Evolutionary conservation across 2,888 invertebrate genomes (phyloP).

Genomic region (Lathronympha strigana): DNA sequence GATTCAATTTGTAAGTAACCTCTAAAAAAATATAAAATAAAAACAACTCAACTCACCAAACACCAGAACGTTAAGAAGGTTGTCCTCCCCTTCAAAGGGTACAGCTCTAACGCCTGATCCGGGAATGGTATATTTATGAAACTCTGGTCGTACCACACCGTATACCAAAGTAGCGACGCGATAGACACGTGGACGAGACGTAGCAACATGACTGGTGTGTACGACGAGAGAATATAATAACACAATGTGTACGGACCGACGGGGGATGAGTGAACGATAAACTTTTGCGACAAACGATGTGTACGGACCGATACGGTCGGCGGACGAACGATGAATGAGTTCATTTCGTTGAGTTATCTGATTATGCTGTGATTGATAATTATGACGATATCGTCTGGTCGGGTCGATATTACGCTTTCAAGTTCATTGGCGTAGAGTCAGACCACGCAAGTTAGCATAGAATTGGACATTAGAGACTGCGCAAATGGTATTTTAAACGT

Average conservation of each 20-base stretch:
- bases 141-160: slow-evolving; percentile 32
- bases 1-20: not conserved
- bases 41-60: slow-evolving; percentile 29
- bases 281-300: too few species aligned
- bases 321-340: slow-evolving; percentile 15
- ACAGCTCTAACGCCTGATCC: not conserved
- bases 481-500: too few species aligned
- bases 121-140: slow-evolving; percentile 34
- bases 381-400: slow-evolving; percentile 4
- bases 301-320: not conserved
- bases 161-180: slow-evolving; percentile 23
- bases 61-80: slow-evolving; percentile 37
- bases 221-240: not conserved
- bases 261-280: too few species aligned
- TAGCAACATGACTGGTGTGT: slow-evolving; percentile 20
- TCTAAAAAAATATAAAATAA: not conserved
- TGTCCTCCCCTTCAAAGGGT: slow-evolving; percentile 25
- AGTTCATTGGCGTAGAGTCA: slow-evolving; percentile 8
- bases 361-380: slow-evolving; percentile 7
- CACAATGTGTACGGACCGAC: too few species aligned
- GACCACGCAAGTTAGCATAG: too few species aligned
- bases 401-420: not conserved
- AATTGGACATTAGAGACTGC: too few species aligned
- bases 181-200: slow-evolving; percentile 26
- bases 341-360: slow-evolving; percentile 6